Conservation (phyloP, 2,113 vertebrate species). For the Diglossa brunneiventris region DNA sequence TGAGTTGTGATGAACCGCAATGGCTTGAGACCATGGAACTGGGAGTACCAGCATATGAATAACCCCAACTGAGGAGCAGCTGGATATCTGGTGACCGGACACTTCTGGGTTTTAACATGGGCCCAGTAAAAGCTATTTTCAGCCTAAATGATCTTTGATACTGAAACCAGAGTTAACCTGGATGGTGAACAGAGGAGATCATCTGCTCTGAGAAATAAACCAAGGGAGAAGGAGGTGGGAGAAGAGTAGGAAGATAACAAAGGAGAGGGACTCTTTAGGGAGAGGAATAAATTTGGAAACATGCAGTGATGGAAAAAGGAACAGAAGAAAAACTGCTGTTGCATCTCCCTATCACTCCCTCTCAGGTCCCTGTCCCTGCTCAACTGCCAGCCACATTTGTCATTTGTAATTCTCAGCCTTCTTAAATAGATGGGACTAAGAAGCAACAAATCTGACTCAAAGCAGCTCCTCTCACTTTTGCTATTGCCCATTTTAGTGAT, state of each 20-base stretch:
- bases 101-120: neutral
- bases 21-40: neutral
- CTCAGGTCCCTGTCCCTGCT: neutral
- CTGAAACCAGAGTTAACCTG: constrained; percentile 18
- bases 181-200: neutral
- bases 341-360: neutral
- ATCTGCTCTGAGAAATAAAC: neutral
- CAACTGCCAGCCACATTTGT: neutral
- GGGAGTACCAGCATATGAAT: neutral
- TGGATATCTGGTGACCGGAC: constrained; percentile 19
- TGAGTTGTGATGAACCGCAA: fast-evolving
- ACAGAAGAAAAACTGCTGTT: neutral
- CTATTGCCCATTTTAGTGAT: neutral
- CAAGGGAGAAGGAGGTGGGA: neutral
- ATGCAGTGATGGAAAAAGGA: neutral
- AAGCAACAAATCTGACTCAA: constrained; percentile 11
- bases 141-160: constrained; percentile 35
- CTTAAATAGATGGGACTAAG: constrained; percentile 33
- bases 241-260: neutral
- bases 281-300: neutral
- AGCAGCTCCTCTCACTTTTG: neutral
- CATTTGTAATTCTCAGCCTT: constrained; percentile 38
- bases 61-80: neutral
- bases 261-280: neutral
- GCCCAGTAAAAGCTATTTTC: constrained; percentile 27